A percentile compares a stretch with the other conserved stretches of the same genome.
phyloP scores from a whole-genome alignment of 2,888 invertebrate species.

The Trissoscelio sp. region DNA sequence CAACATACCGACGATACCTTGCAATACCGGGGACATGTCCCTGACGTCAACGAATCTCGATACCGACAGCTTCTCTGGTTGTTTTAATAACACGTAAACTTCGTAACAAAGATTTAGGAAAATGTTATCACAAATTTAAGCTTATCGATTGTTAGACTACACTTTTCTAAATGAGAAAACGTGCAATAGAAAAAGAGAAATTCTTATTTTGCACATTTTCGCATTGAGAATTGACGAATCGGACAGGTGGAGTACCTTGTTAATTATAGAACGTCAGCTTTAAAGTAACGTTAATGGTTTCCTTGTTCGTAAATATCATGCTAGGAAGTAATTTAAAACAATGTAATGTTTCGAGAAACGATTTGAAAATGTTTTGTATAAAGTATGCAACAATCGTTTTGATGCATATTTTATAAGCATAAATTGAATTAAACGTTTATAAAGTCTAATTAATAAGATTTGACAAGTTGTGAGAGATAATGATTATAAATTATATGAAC shows the following conservation, averaged over 20 bases:
- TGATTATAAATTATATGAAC: slow-evolving; percentile 30
- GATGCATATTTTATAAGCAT: slow-evolving; percentile 24
- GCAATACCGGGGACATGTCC: slow-evolving; percentile 86
- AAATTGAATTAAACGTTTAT: slow-evolving; percentile 28
- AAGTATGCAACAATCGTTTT: slow-evolving; percentile 1
- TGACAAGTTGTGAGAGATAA: slow-evolving; percentile 8
- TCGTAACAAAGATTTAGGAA: slow-evolving; percentile 13
- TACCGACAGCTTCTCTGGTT: slow-evolving; percentile 74
- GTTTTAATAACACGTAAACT: slow-evolving; percentile 76
- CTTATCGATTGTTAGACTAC: slow-evolving; percentile 18
- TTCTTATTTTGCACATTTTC: slow-evolving; percentile 16
- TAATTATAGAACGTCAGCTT: slow-evolving; percentile 34
- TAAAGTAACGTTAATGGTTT: slow-evolving; percentile 46
- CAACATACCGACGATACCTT: slow-evolving; percentile 87
- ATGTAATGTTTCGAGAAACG: slow-evolving; percentile 8
- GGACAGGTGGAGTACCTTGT: slow-evolving; percentile 19
- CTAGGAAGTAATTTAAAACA: slow-evolving; percentile 1
- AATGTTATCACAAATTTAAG: slow-evolving; percentile 33
- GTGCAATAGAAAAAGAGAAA: slow-evolving; percentile 9
- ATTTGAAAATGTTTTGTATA: background rate
- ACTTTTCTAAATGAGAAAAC: background rate
- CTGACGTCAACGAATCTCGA: slow-evolving; percentile 73
- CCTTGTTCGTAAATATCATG: slow-evolving; percentile 28
- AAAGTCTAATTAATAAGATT: slow-evolving; percentile 29
- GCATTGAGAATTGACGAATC: background rate